Evolutionary conservation across 2,888 invertebrate genomes (phyloP).

Genomic region (Melipona bicolor): DNA sequence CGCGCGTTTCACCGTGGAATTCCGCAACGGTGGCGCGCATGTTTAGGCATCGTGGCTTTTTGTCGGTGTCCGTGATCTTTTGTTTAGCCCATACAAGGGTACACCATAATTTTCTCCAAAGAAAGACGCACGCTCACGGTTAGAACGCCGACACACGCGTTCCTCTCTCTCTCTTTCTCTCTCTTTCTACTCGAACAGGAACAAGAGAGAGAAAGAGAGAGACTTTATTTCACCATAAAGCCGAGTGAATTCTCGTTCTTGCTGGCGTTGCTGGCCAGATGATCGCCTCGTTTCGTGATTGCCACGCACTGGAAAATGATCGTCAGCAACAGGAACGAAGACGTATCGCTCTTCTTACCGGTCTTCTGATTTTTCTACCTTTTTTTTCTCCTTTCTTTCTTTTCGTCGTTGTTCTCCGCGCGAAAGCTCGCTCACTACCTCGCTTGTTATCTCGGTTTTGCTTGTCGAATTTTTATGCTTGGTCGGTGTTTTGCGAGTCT

Average conservation of each 20-base stretch:
- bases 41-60: constrained; percentile 53
- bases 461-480: background rate
- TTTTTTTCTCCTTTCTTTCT: background rate
- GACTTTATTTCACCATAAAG: constrained; percentile 67
- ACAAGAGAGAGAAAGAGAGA: background rate
- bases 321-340: constrained; percentile 48
- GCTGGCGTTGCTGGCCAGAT: constrained; percentile 41
- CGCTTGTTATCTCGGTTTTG: background rate
- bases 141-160: constrained; percentile 10
- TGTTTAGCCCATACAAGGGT: constrained; percentile 61
- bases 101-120: constrained; percentile 60
- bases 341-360: constrained; percentile 61
- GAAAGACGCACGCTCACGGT: constrained; percentile 43
- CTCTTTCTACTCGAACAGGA: too few relatives aligned
- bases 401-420: background rate
- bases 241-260: constrained; percentile 67
- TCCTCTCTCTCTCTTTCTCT: background rate
- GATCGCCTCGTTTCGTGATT: constrained; percentile 66
- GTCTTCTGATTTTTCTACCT: background rate
- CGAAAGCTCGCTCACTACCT: background rate
- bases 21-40: constrained; percentile 20
- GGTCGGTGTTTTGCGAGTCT: background rate
- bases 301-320: constrained; percentile 65
- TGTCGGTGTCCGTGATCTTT: constrained; percentile 55
- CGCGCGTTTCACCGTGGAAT: constrained; percentile 12